Evolutionary conservation across 2,888 invertebrate species (phyloP).

Genomic region (Gastracanthus pulcherrimus): DNA sequence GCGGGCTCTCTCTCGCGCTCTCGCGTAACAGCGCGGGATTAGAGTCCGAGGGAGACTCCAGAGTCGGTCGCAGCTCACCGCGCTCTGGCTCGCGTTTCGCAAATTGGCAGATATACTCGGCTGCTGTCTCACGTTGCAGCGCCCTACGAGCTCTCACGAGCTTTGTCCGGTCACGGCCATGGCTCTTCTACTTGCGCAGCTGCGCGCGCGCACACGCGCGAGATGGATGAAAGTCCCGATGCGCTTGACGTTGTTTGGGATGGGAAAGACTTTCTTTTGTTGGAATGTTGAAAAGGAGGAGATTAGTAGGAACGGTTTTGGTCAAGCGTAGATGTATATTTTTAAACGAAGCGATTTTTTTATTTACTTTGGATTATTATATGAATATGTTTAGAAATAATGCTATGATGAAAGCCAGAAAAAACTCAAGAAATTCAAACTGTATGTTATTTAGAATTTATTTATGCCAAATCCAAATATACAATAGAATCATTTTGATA

Average conservation of each 20-base stretch:
- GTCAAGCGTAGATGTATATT: too few species aligned
- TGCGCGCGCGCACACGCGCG: too few species aligned
- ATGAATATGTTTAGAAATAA: too few species aligned
- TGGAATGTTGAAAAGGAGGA: too few species aligned
- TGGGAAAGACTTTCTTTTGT: neutral
- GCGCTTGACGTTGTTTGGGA: neutral
- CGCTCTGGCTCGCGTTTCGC: neutral
- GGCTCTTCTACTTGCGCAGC: neutral
- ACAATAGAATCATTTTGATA: too few species aligned
- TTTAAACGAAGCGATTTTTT: too few species aligned
- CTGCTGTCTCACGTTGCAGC: neutral
- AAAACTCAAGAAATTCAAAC: too few species aligned
- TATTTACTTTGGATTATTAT: too few species aligned
- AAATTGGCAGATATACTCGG: constrained; percentile 25
- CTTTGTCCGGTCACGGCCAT: neutral
- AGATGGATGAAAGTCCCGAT: neutral
- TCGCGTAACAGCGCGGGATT: neutral
- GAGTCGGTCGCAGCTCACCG: neutral
- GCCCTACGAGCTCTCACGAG: neutral
- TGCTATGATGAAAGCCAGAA: too few species aligned
- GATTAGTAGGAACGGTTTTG: too few species aligned
- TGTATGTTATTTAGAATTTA: too few species aligned
- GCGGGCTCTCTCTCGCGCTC: neutral
- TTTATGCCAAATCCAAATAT: too few species aligned
- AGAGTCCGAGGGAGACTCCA: neutral